Conservation (phyloP, 1,140 invertebrate genomes). For the Leptopilina clavipes region DNA sequence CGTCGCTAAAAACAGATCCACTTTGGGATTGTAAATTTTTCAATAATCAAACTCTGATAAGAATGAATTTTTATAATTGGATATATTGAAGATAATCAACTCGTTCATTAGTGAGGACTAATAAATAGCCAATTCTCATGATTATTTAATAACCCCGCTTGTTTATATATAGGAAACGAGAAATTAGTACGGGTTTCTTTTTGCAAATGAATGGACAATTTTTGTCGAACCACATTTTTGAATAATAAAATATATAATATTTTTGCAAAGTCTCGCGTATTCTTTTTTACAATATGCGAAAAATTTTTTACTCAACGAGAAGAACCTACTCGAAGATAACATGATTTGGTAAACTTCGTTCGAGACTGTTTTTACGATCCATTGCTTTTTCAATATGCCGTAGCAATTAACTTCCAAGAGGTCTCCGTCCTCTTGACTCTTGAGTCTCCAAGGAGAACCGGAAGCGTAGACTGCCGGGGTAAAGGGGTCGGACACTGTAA, state of each 20-base stretch:
- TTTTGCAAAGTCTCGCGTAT: background rate
- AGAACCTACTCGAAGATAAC: conserved; percentile 32
- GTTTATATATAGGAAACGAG: background rate
- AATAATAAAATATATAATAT: background rate
- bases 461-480: conserved; percentile 40
- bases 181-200: too few species aligned
- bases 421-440: conserved; percentile 38
- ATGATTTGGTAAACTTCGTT: conserved; percentile 32
- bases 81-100: background rate
- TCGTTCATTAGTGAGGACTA: too few species aligned
- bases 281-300: conserved; percentile 14
- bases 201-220: background rate
- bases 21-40: background rate
- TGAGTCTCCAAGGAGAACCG: conserved; percentile 43
- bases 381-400: conserved; percentile 31
- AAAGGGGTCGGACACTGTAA: conserved; percentile 52
- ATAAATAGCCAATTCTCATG: too few species aligned
- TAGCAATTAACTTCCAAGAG: conserved; percentile 31
- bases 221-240: too few species aligned
- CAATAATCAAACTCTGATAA: background rate
- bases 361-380: conserved; percentile 33
- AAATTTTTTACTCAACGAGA: background rate
- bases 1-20: background rate
- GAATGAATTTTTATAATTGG: background rate
- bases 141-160: background rate